These are phyloP conservation scores for Sphecodes monilicornis DNA, from an alignment of 2,888 invertebrate species.

Conservation along the genomic window DNA sequence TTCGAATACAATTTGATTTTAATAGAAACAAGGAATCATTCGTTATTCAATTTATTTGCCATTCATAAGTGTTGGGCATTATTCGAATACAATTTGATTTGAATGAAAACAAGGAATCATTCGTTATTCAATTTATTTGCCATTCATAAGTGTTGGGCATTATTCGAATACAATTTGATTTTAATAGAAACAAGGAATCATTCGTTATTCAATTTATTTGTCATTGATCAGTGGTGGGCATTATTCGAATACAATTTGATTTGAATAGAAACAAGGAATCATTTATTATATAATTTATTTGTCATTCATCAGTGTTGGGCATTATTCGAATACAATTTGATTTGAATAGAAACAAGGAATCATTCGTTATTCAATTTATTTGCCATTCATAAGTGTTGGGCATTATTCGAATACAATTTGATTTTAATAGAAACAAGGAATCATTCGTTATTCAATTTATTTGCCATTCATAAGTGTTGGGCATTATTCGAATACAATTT, in stretches of 20 bases:
- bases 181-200: too few species aligned
- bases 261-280: too few species aligned
- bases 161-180: background rate
- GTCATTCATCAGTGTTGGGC: background rate
- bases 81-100: background rate
- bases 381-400: too few species aligned
- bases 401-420: background rate
- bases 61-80: background rate
- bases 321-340: background rate
- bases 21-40: too few species aligned
- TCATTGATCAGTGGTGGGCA: background rate
- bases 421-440: too few species aligned
- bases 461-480: too few species aligned
- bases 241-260: background rate
- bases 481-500: background rate
- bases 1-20: background rate
- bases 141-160: background rate
- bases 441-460: background rate
- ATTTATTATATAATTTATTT: too few species aligned
- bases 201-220: background rate
- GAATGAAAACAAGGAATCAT: too few species aligned
- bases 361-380: background rate
- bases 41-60: background rate
- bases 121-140: background rate
- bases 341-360: too few species aligned